Conservation (phyloP, 2,888 invertebrate genomes). For the Dascillus cervinus region DNA sequence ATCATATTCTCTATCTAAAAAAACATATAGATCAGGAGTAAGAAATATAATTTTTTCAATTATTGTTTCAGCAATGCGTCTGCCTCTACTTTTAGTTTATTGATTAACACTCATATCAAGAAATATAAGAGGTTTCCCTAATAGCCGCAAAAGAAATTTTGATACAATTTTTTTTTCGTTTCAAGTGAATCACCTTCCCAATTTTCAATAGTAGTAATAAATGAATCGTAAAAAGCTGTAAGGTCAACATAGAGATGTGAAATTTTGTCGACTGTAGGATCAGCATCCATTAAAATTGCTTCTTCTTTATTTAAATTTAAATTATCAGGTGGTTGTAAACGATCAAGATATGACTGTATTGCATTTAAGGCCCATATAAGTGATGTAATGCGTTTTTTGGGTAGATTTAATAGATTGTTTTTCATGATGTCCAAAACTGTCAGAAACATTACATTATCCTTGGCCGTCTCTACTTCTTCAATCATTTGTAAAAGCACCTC, state of each 20-base stretch:
- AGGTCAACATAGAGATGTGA: constrained; percentile 7
- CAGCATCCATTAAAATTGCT: constrained; percentile 56
- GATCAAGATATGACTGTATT: constrained; percentile 52
- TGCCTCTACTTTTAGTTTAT: constrained; percentile 49
- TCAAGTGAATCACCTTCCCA: constrained; percentile 11
- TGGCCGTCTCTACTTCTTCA: constrained; percentile 65
- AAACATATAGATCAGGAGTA: constrained; percentile 29
- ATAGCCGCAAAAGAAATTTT: constrained; percentile 59
- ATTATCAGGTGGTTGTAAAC: constrained; percentile 55
- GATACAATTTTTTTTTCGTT: constrained; percentile 37
- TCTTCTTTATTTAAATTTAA: constrained; percentile 56
- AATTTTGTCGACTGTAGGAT: constrained; percentile 43
- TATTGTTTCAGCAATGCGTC: constrained; percentile 48
- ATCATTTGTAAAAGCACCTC: constrained; percentile 70
- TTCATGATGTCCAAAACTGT: constrained; percentile 60
- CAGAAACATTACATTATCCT: constrained; percentile 62
- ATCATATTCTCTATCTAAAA: constrained; percentile 19
- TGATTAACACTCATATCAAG: constrained; percentile 55
- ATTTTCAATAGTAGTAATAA: constrained; percentile 19
- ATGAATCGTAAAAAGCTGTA: constrained; percentile 13
- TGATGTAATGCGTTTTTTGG: constrained; percentile 55
- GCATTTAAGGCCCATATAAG: constrained; percentile 69
- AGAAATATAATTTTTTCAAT: constrained; percentile 36
- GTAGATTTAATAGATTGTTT: constrained; percentile 52
- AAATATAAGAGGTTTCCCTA: constrained; percentile 65